Evolutionary conservation across 2,113 vertebrate genomes (phyloP).

Genomic region (Caloenas nicobarica): DNA sequence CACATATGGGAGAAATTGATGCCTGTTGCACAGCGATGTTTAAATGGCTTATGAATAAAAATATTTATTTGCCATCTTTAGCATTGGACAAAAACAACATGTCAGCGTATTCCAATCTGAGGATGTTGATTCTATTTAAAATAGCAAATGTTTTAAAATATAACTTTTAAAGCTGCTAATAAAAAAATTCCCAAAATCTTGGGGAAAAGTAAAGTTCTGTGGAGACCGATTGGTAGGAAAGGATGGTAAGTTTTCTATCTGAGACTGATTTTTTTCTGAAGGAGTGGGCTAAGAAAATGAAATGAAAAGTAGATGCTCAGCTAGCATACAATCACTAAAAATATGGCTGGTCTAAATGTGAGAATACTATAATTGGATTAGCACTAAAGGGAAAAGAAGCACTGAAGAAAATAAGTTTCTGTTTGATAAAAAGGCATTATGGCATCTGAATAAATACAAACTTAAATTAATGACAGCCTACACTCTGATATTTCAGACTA

Average conservation of each 20-base stretch:
- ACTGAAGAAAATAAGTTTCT: background rate
- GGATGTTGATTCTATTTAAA: background rate
- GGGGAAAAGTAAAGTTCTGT: background rate
- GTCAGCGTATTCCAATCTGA: background rate
- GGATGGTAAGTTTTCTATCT: background rate
- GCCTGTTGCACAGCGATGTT: background rate
- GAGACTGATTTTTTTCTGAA: background rate
- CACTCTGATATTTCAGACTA: background rate
- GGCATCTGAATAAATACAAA: background rate
- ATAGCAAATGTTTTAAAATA: background rate
- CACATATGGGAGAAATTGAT: background rate
- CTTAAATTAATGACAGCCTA: background rate
- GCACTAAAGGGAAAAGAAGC: background rate
- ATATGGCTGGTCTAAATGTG: background rate
- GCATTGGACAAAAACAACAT: background rate
- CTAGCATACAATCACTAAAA: background rate
- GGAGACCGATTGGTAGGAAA: background rate
- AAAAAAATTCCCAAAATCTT: background rate
- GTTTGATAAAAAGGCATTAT: background rate
- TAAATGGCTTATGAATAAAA: background rate
- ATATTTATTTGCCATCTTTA: background rate
- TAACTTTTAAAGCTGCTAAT: background rate
- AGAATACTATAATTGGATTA: background rate
- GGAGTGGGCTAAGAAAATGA: background rate
- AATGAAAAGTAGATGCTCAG: background rate